Conservation (phyloP, 1,140 invertebrate species). For the Ceratina calcarata region DNA sequence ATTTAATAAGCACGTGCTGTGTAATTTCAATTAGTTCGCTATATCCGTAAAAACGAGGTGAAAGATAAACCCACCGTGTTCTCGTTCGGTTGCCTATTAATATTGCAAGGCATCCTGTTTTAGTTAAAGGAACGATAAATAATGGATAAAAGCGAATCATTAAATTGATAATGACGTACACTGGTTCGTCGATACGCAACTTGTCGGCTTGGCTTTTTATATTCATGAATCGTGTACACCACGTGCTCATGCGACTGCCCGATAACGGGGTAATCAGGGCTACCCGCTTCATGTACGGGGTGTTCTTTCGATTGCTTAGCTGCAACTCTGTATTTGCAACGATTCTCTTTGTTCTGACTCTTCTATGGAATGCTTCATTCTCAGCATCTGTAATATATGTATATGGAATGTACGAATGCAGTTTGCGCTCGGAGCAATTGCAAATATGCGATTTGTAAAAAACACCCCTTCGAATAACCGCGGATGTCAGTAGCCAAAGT, state of each 20-base stretch:
- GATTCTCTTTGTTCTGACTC: no score
- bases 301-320: background rate
- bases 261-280: background rate
- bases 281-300: background rate
- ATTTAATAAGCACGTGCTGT: conserved; percentile 47
- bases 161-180: conserved; percentile 49
- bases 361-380: background rate
- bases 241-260: conserved; percentile 20
- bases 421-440: no score
- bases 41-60: conserved; percentile 31
- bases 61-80: conserved; percentile 7
- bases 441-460: no score
- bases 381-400: no score
- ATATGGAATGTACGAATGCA: no score
- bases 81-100: conserved; percentile 45
- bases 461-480: no score
- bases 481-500: no score
- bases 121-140: conserved; percentile 47
- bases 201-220: conserved; percentile 18
- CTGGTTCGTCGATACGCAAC: conserved; percentile 17
- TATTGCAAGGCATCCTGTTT: conserved; percentile 33
- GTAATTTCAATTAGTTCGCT: conserved; percentile 49
- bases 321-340: no score
- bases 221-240: conserved; percentile 6
- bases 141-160: conserved; percentile 40